Conservation (phyloP, 2,888 invertebrate species). For the Meteorus colon region DNA sequence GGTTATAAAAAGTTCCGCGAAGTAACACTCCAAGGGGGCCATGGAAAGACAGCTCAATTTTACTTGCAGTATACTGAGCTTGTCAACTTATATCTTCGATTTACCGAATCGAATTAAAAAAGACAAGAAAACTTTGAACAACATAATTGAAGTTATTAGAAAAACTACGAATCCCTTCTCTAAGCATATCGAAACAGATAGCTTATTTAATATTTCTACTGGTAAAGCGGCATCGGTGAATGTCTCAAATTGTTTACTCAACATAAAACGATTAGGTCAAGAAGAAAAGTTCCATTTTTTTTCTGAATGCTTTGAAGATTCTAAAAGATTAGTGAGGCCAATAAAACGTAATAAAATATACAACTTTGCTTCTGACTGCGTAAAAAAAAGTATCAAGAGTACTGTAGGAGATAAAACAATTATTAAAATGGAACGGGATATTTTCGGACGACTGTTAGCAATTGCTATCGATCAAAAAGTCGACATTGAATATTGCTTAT, state of each 20-base stretch:
- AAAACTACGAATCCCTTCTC: conserved; percentile 54
- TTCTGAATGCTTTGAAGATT: conserved; percentile 47
- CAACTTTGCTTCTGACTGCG: conserved; percentile 59
- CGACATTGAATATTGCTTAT: conserved; percentile 58
- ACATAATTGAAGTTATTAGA: conserved; percentile 37
- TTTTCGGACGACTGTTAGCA: conserved; percentile 58
- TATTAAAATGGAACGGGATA: conserved; percentile 60
- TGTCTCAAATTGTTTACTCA: conserved; percentile 51
- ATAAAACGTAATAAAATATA: conserved; percentile 57
- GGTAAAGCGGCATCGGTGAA: conserved; percentile 55
- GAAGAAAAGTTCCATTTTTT: conserved; percentile 44
- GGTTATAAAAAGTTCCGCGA: conserved; percentile 54
- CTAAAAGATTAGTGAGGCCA: conserved; percentile 55
- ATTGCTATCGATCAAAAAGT: conserved; percentile 61
- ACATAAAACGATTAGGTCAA: conserved; percentile 45
- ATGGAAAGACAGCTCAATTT: conserved; percentile 52
- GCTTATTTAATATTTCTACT: conserved; percentile 53
- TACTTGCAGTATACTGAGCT: conserved; percentile 47
- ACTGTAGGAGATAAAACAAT: conserved; percentile 55
- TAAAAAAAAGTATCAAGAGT: conserved; percentile 50
- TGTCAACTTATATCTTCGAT: conserved; percentile 43
- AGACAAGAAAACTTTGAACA: conserved; percentile 24
- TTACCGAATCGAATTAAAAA: conserved; percentile 31
- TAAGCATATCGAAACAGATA: conserved; percentile 45
- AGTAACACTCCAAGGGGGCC: conserved; percentile 46